Conservation (phyloP, 2,797 vertebrate species). For the Poeciliopsis gracilis region DNA sequence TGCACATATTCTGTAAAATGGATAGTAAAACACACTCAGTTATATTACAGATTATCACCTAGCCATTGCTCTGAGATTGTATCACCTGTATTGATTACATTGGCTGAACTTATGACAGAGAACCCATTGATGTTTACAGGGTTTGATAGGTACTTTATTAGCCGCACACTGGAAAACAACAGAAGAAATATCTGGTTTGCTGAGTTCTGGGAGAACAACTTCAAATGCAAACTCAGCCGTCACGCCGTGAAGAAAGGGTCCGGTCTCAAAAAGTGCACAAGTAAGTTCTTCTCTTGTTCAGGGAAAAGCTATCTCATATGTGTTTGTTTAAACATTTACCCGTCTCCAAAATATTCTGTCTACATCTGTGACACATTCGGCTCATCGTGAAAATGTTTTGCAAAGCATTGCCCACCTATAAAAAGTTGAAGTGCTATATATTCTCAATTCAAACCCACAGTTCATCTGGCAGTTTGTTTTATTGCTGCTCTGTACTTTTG, state of each 20-base stretch:
- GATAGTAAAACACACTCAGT: background rate
- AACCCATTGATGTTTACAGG: slow-evolving; percentile 78
- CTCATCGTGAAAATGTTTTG: slow-evolving; percentile 43
- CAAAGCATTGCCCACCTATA: slow-evolving; percentile 44
- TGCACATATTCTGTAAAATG: background rate
- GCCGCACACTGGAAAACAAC: slow-evolving; percentile 97
- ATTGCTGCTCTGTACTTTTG: slow-evolving; percentile 49
- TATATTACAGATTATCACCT: background rate
- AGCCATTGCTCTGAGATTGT: slow-evolving; percentile 12
- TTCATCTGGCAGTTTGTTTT: slow-evolving; percentile 50
- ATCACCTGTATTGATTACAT: slow-evolving; percentile 20
- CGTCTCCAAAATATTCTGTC: slow-evolving; percentile 21
- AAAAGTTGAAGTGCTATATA: slow-evolving; percentile 35
- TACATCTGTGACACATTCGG: slow-evolving; percentile 52
- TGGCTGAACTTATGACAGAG: slow-evolving; percentile 40
- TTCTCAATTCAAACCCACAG: slow-evolving; percentile 46
- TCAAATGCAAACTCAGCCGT: slow-evolving; percentile 96
- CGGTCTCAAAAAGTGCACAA: slow-evolving; percentile 96
- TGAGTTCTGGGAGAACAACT: slow-evolving; percentile 99
- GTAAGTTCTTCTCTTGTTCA: slow-evolving; percentile 82
- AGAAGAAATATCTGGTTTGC: slow-evolving; percentile 99
- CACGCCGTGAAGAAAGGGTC: slow-evolving; percentile 95
- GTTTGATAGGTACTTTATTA: slow-evolving; percentile 98
- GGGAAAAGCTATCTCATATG: slow-evolving; percentile 20
- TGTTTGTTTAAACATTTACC: slow-evolving; percentile 52